Base-by-base conservation (phyloP, 2,888 invertebrate species). In the Cyrtodaria siliqua region DNA sequence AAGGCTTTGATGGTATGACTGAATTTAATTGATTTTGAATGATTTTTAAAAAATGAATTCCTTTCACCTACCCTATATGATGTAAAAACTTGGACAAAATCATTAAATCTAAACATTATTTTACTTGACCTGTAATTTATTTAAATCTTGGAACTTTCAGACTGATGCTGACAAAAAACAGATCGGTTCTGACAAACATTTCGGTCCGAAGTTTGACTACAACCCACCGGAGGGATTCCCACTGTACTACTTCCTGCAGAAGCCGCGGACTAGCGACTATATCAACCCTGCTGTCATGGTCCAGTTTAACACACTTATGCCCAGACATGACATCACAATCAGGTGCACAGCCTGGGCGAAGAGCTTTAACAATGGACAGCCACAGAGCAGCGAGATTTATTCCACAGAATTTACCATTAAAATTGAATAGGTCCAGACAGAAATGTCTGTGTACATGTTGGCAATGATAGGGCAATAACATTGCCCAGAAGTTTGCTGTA, bases 281-380 rank as follows among this genome's bases (percentile, higher is more conserved):
- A 63, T 85, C 8, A 18, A 56, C 14, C 87, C 87, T 14, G 79
- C 79, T 6, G 85, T 85, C 24, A 85, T 86, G 85, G 83, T 86
- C 0, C 78, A 85, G 49, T 86, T 87, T 56, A 85, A 82, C 62
- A 63, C 77, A 2, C 6, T 85, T 6, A 50, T 59, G 24, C 74
- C 71, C 6, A 57, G 70, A 50, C 64, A 60, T 24, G 62, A 64
- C 3, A 67, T 85, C 16, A 63, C 76, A 16, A 67, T 87, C 40
- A 78, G 71, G 42, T 87, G 87, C 66, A 79, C 73, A 23, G 85
- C 85, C 0, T 87, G 84, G 85, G 84, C 77, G 2, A 44, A 79
- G 57, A 85, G 79, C 67, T 83, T 84, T 59, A 81, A 85, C 47
- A 61, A 69, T 2, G 79, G 81, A 18, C 40, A 81, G 14, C 81